Evolutionary conservation across 1,140 invertebrate species (phyloP), one percentile per base, ranked within the genome.

Genomic region (Camponotus pennsylvanicus): DNA sequence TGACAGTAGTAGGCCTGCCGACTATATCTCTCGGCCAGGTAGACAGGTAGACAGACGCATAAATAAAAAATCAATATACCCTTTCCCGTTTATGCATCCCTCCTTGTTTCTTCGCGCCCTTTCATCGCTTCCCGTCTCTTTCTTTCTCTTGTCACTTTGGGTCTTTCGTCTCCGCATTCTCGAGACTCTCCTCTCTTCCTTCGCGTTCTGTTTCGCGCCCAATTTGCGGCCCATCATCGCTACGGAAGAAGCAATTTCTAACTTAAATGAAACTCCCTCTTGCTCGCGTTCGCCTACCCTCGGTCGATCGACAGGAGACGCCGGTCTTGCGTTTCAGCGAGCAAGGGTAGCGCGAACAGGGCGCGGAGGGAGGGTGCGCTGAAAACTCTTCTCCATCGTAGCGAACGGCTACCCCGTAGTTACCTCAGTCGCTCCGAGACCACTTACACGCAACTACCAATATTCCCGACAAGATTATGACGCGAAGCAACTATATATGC

Each of bases 181-280:
- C 89, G 86, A 84, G 88, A 73, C 82, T 85, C 75, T 63, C 42
- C 63, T 86, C 49, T 52, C 55, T 63, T 86, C 76, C 59, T 52
- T n/a, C 49, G 11, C 13, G 66, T 61, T 94, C 92, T 92, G 92
- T 95, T 94, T 95, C 91, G 93, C 93, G 93, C 94, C 94, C 94
- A 95, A 95, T 95, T 95, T 95, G 93, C 93, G 93, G 93, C 93
- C 94, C 93, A 95, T 95, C 94, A 94, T 95, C 94, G 93, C 93
- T 94, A 94, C 94, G 94, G 94, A 95, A 95, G 94, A 95, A 95
- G 94, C 94, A 95, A 95, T 95, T 95, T 95, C 94, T 94, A 95
- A 95, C 94, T 95, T 95, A 94, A 95, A 95, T 95, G 94, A 95
- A 94, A 95, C 94, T 94, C 93, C 92, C 91, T 90, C 94, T 92